Percentiles rank a stretch among this genome's conserved stretches.
These are phyloP conservation scores for Agapostemon virescens DNA, from an alignment of 2,888 invertebrate genomes.

Conservation along the genomic window DNA sequence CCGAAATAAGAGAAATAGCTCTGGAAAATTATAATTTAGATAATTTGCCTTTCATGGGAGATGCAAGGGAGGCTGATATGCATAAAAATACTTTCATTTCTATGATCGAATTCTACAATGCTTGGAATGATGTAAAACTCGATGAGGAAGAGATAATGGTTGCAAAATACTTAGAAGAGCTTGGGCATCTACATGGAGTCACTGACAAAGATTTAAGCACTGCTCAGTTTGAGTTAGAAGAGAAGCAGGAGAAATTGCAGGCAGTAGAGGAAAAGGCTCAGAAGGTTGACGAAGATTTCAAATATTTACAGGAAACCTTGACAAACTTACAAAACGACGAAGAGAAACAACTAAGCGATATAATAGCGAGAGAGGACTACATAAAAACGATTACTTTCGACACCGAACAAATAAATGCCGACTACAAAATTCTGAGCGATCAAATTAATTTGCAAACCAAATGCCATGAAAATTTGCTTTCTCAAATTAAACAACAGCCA, in stretches of 20 bases:
- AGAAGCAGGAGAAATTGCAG: constrained; percentile 52
- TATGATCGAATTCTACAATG: constrained; percentile 70
- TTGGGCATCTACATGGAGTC: constrained; percentile 68
- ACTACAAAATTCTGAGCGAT: constrained; percentile 54
- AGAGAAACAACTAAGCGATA: constrained; percentile 52
- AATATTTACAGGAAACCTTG: constrained; percentile 54
- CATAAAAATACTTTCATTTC: constrained; percentile 62
- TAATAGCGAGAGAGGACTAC: constrained; percentile 58
- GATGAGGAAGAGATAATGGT: constrained; percentile 71
- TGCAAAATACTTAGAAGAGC: constrained; percentile 67
- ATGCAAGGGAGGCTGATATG: constrained; percentile 54
- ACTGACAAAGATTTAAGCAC: constrained; percentile 61
- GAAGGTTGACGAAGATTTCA: constrained; percentile 55
- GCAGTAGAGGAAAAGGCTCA: constrained; percentile 49
- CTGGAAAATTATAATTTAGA: constrained; percentile 67
- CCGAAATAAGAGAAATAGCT: constrained; percentile 78
- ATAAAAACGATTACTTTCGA: constrained; percentile 59
- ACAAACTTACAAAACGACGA: constrained; percentile 58
- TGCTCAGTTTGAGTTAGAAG: constrained; percentile 56
- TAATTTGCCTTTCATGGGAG: constrained; percentile 70
- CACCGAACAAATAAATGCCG: constrained; percentile 59
- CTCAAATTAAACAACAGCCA: constrained; percentile 69
- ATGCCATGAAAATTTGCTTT: constrained; percentile 63
- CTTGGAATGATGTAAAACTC: constrained; percentile 74
- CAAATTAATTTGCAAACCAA: constrained; percentile 59